Percentiles rank a stretch among this genome's conserved stretches.
Evolutionary conservation across 2,797 vertebrate genomes (phyloP).

Genomic region (Loris lydekkerianus): DNA sequence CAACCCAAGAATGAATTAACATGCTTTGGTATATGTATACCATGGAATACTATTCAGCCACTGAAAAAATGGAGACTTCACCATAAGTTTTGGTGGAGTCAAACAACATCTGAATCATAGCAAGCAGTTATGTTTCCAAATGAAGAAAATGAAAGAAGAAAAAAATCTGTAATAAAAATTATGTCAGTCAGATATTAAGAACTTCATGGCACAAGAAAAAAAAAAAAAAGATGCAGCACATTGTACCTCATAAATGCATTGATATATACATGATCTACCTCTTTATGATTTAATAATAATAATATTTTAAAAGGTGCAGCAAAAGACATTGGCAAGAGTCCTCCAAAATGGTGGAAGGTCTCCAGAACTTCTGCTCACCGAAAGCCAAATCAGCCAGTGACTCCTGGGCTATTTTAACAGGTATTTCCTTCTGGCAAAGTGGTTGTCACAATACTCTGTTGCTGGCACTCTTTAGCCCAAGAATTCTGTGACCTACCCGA

Average conservation of each 20-base stretch:
- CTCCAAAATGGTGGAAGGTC: not conserved
- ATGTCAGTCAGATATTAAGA: not conserved
- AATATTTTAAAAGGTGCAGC: not conserved
- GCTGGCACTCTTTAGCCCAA: not conserved
- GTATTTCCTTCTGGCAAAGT: not conserved
- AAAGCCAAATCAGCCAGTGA: rapidly evolving
- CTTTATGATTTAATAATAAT: too few species aligned
- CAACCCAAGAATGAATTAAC: too few species aligned
- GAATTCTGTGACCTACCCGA: not conserved
- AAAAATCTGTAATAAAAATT: not conserved
- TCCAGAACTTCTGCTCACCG: not conserved
- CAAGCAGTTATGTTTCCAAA: not conserved
- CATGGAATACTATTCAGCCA: too few species aligned
- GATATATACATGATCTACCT: too few species aligned
- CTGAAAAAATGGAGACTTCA: too few species aligned
- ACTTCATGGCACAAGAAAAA: not conserved
- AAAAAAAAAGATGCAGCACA: not conserved
- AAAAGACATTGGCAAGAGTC: not conserved
- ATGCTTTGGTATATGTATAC: too few species aligned
- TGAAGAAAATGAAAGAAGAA: not conserved
- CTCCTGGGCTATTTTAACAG: too few species aligned
- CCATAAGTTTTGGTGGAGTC: not conserved
- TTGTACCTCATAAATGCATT: too few species aligned
- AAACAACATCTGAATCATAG: not conserved
- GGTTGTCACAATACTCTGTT: not conserved